Evolutionary conservation across 2,797 vertebrate genomes (phyloP), one percentile per base, ranked within the genome.

Genomic region (Peromyscus aztecus): DNA sequence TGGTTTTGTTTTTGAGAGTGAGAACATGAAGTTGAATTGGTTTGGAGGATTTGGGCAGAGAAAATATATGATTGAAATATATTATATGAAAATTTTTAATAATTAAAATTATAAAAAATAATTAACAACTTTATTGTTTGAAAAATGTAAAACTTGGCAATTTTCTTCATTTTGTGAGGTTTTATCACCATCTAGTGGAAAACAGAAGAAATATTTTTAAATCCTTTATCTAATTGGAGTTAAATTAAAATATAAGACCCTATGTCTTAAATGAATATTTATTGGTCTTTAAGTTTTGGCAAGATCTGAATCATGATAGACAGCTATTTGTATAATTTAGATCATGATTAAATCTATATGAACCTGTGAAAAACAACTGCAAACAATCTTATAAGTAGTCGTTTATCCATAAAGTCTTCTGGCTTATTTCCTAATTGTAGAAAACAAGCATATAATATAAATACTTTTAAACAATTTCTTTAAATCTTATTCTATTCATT

Each of bases 151-250:
- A 93, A 94, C 71, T 73, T 73, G 40, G 17, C 14, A 8, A 2
- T 94, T 84, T 97, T 59, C 11, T 31, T 19, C 16, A 31, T 19
- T 40, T 34, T 90, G 73, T 80, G 0, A 40, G 37, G 76, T 95
- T 59, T 4, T 80, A 93, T 89, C 98, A 97, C 98, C 98, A 98
- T 94, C 98, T 98, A 97, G 98, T 94, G 98, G 98, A 94, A 95
- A 97, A 37, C 31, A 93, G 91, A 97, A 95, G 43, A 95, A 95
- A 59, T 97, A 73, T 86, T 43, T 90, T 94, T 76, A 87, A 97
- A 81, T 94, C 92, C 61, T 97, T n/a, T 0, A 40, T 14, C 0
- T 87, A 90, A 57, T 88, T 96, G 94, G 65, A 96, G n/a, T 59
- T 89, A 77, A 96, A 80, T 75, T 94, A 90, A 95, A 96, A 89